Conservation (phyloP, 2,113 vertebrate genomes). For the Alethe castanea region DNA sequence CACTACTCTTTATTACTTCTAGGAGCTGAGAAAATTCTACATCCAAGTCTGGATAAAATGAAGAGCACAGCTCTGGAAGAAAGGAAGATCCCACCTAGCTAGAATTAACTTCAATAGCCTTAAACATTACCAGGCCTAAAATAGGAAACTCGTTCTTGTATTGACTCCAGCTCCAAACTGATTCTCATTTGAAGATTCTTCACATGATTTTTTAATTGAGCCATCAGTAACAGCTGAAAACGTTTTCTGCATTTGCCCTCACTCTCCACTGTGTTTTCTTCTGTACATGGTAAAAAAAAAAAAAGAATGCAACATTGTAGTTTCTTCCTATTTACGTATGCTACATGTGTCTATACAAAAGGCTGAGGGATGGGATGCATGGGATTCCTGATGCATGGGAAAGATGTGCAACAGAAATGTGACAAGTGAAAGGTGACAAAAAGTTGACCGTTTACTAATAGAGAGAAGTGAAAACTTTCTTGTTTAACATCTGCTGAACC, state of each 20-base stretch:
- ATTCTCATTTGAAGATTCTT: neutral
- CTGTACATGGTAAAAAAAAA: rapidly evolving
- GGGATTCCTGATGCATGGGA: neutral
- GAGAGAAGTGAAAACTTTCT: neutral
- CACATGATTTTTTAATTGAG: neutral
- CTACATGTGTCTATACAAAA: neutral
- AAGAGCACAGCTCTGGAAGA: neutral
- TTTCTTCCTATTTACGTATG: neutral
- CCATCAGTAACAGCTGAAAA: neutral
- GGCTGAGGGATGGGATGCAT: neutral
- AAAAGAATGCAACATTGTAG: rapidly evolving
- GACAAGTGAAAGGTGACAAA: neutral
- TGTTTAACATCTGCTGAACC: neutral
- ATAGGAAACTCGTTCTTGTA: rapidly evolving
- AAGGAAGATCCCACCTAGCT: neutral
- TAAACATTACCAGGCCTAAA: neutral
- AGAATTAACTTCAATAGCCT: neutral
- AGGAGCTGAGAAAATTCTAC: neutral
- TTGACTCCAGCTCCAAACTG: neutral
- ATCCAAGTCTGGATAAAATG: neutral
- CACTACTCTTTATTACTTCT: neutral
- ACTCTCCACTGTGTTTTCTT: neutral
- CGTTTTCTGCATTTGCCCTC: neutral
- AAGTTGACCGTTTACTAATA: neutral
- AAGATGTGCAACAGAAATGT: neutral